Evolutionary conservation across 2,888 invertebrate genomes (phyloP), one percentile per base, ranked within the genome.

Genomic region (Laothoe populi): DNA sequence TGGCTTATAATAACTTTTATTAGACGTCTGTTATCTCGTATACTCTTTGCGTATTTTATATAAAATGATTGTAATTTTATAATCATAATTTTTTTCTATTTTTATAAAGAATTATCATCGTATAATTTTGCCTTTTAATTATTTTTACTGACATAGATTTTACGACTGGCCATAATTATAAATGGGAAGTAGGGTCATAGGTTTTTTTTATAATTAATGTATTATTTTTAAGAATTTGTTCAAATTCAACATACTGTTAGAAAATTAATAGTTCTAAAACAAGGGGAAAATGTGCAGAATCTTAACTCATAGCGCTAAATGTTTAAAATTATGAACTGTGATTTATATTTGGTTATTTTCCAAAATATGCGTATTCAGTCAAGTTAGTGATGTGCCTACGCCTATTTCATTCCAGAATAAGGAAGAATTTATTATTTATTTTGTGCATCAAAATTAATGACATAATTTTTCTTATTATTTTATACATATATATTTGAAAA

Each of bases 41-140:
- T 46, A 24, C n/a, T n/a, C n/a, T n/a, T 48, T 24, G 13, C 23
- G 4, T 23, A 21, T n/a, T 26, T n/a, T 24, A 13, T 48, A 23
- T 8, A n/a, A 13, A n/a, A 48, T n/a, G 24, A 48, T 24, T 48
- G 48, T 48, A 23, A 48, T 24, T 48, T 48, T 48, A 2, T 46
- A 46, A 23, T 46, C 23, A 7, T 46, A 46, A 10, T 23, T 46
- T 46, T 46, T 19, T 23, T 46, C 2, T 46, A 46, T 3, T 46
- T 16, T 45, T 45, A 23, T 23, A 46, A 46, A 46, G 3, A 1
- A 13, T 38, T 38, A 13, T 38, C 35, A 38, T 38, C 38, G 13
- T 38, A 38, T 10, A 38, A 4, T 1, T 35, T 35, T 35, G 35
- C 4, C 7, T 8, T 35, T 35, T 35, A 35, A 35, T 35, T 7